Percentiles rank a stretch among this genome's conserved stretches.
Evolutionary conservation across 2,888 invertebrate genomes (phyloP).

Genomic region (Meliscaeva auricollis): DNA sequence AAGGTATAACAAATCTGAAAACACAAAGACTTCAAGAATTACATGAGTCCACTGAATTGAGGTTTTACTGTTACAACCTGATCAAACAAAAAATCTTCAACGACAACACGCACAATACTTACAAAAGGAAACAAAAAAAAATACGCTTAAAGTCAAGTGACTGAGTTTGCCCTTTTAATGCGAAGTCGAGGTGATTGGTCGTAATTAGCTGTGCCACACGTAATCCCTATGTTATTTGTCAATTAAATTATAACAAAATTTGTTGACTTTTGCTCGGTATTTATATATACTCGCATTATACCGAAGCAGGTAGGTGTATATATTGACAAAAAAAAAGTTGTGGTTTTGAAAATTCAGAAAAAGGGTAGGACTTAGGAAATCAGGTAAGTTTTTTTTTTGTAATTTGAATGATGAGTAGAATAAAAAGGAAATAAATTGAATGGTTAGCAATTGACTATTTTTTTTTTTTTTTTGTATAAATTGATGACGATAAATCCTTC

Average conservation of each 20-base stretch:
- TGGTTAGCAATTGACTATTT: too few relatives aligned
- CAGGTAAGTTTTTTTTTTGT: too few relatives aligned
- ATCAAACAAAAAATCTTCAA: neutral
- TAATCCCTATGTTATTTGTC: neutral
- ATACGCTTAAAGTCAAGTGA: conserved; percentile 53
- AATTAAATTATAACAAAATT: conserved; percentile 17
- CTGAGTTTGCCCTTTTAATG: conserved; percentile 55
- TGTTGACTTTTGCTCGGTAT: conserved; percentile 12
- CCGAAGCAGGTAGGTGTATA: too few relatives aligned
- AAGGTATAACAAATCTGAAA: too few relatives aligned
- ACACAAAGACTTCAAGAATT: too few relatives aligned
- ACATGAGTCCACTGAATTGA: neutral
- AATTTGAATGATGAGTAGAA: too few relatives aligned
- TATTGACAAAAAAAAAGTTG: too few relatives aligned
- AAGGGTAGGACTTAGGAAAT: too few relatives aligned
- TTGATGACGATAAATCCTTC: too few relatives aligned
- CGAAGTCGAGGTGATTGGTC: conserved; percentile 33
- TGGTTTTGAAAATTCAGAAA: too few relatives aligned
- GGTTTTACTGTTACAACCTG: neutral
- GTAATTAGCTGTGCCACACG: conserved; percentile 24
- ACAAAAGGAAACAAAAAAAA: neutral
- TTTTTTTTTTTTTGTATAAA: too few relatives aligned
- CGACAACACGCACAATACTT: conserved; percentile 3
- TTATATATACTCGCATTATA: neutral
- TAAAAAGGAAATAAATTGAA: too few relatives aligned